Evolutionary conservation across 1,140 invertebrate genomes (phyloP).

Genomic region (Euglossa dilemma): DNA sequence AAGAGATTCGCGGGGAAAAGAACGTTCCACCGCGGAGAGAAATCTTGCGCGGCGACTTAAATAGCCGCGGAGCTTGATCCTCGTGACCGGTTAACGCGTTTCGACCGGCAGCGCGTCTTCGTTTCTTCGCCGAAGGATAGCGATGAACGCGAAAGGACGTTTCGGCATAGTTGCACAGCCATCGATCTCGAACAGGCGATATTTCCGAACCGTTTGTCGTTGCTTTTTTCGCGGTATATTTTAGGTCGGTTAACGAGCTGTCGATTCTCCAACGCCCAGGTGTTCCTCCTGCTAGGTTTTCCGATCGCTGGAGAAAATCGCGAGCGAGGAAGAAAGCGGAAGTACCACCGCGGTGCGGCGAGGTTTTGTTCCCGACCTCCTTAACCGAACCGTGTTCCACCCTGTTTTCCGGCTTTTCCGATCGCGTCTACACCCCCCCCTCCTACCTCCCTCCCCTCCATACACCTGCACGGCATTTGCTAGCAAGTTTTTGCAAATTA

Average conservation of each 20-base stretch:
- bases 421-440: not conserved
- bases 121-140: not conserved
- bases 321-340: not conserved
- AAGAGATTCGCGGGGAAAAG: not conserved
- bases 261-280: not conserved
- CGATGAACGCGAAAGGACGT: no score
- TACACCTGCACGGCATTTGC: not conserved
- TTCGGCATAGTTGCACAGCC: no score
- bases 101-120: not conserved
- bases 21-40: not conserved
- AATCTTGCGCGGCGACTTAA: no score
- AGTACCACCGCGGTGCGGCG: not conserved
- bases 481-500: constrained; percentile 39
- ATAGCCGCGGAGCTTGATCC: no score
- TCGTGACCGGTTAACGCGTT: not conserved
- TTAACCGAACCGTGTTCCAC: not conserved
- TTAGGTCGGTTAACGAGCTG: constrained; percentile 3
- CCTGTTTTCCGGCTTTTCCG: not conserved
- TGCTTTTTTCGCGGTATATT: not conserved
- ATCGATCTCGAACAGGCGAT: not conserved
- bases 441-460: no score
- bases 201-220: not conserved
- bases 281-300: not conserved
- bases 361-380: not conserved
- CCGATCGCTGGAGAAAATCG: not conserved